These are phyloP conservation scores for Aporophyla nigra DNA, from an alignment of 2,888 invertebrate genomes.

Conservation along the genomic window DNA sequence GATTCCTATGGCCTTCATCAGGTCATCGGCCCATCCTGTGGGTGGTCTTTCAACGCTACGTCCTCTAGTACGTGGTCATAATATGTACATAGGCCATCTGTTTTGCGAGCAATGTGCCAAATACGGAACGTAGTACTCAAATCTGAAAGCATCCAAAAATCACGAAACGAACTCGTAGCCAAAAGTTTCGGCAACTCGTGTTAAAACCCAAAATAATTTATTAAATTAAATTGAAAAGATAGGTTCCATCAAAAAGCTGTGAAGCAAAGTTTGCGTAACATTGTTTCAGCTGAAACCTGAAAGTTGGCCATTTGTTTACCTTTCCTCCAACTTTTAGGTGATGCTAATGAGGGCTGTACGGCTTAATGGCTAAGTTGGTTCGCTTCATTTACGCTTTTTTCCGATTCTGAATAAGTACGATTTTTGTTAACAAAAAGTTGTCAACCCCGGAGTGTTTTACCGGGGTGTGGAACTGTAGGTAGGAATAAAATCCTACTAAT, in stretches of 20 bases:
- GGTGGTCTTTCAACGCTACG: no score
- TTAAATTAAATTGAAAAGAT: slow-evolving; percentile 63
- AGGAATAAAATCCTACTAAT: background rate
- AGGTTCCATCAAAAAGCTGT: slow-evolving; percentile 56
- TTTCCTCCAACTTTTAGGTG: slow-evolving; percentile 61
- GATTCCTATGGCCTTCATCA: no score
- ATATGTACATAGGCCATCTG: no score
- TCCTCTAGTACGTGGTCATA: no score
- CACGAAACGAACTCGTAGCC: slow-evolving; percentile 31
- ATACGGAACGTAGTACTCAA: slow-evolving; percentile 12
- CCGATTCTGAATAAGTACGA: background rate
- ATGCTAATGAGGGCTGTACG: slow-evolving; percentile 63
- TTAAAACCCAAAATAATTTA: slow-evolving; percentile 58
- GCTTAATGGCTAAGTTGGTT: slow-evolving; percentile 63
- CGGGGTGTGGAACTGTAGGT: slow-evolving; percentile 4
- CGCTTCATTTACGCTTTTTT: slow-evolving; percentile 49
- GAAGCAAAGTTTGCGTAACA: slow-evolving; percentile 54
- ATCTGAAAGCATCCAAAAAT: slow-evolving; percentile 21
- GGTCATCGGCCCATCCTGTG: no score
- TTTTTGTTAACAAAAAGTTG: slow-evolving; percentile 44
- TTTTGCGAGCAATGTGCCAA: no score
- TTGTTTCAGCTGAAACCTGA: slow-evolving; percentile 59
- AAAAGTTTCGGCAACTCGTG: slow-evolving; percentile 44
- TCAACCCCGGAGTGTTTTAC: slow-evolving; percentile 4
- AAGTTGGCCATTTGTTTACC: slow-evolving; percentile 66